Evolutionary conservation across 2,113 vertebrate genomes (phyloP).

Genomic region (Emydura subglobosa): DNA sequence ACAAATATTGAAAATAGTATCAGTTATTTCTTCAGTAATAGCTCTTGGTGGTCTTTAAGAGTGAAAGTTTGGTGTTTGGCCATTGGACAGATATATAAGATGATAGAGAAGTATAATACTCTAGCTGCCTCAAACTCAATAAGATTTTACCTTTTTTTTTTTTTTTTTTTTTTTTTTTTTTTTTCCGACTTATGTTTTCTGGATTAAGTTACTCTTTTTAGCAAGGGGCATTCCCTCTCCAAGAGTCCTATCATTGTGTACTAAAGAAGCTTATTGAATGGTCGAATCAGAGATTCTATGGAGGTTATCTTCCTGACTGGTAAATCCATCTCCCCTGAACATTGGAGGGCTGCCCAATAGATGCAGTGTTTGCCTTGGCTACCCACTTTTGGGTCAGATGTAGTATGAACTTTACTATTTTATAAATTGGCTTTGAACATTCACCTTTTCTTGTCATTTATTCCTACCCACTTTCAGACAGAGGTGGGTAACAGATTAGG

Average conservation of each 20-base stretch:
- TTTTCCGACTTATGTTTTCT: neutral
- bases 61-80: neutral
- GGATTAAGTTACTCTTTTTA: neutral
- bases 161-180: no score
- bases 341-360: neutral
- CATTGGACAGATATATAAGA: neutral
- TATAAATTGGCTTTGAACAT: neutral
- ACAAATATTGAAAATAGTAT: neutral
- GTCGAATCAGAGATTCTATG: neutral
- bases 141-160: neutral
- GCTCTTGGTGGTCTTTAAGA: neutral
- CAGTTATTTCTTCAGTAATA: neutral
- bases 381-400: neutral
- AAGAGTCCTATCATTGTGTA: neutral
- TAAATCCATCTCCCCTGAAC: neutral
- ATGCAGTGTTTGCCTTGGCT: neutral
- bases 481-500: neutral
- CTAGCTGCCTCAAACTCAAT: neutral
- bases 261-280: neutral
- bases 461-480: accelerated
- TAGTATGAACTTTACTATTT: neutral
- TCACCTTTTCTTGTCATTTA: neutral
- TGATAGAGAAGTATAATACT: neutral
- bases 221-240: neutral
- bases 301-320: neutral